These are phyloP conservation scores for Graptemys geographica DNA, from an alignment of 2,797 vertebrate genomes.

Conservation along the genomic window DNA sequence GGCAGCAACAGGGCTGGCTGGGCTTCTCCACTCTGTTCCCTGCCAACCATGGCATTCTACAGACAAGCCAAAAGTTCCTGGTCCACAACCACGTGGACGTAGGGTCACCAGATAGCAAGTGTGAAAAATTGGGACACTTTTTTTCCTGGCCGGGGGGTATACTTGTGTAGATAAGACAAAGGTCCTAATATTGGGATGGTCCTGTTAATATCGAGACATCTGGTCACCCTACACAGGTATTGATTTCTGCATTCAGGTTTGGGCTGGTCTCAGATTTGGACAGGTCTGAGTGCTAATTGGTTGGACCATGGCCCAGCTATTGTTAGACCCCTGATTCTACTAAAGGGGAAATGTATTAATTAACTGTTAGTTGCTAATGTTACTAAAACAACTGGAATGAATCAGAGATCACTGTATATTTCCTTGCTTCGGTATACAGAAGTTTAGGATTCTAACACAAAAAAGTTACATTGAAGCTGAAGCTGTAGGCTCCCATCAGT, in stretches of 20 bases:
- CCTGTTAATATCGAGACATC: not conserved
- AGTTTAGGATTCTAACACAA: not conserved
- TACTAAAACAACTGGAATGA: not conserved
- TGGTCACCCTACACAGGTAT: not conserved
- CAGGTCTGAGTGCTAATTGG: not conserved
- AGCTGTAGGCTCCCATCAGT: not conserved
- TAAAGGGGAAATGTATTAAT: not conserved
- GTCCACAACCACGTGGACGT: no score
- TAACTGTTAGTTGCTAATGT: not conserved
- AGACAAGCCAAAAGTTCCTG: no score
- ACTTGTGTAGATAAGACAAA: not conserved
- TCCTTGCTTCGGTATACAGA: not conserved
- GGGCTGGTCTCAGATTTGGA: not conserved
- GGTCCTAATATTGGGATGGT: not conserved
- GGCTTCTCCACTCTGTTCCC: no score
- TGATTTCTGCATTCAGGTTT: not conserved
- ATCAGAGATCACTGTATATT: not conserved
- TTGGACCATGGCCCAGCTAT: not conserved
- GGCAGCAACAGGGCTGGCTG: not conserved
- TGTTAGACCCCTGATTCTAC: not conserved
- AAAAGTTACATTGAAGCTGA: not conserved
- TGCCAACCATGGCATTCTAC: no score
- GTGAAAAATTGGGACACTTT: no score
- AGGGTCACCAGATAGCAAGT: no score
- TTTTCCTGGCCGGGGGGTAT: no score